Evolutionary conservation across 2,797 vertebrate species (phyloP), one percentile per base, ranked within the genome.

Genomic region (Premnoplex brunnescens): DNA sequence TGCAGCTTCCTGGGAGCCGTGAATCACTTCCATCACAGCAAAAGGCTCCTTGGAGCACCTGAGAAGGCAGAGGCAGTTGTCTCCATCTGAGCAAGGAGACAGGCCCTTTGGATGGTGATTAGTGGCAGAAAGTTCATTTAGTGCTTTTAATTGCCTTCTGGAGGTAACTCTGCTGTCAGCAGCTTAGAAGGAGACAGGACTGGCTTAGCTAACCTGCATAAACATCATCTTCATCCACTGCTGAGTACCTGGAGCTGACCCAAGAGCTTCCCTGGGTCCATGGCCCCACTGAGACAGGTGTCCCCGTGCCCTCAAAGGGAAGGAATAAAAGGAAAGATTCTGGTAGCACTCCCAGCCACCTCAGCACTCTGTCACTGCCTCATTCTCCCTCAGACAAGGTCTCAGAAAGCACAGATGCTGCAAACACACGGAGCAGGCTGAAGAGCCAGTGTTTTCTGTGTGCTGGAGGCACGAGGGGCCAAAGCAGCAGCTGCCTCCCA

Each of bases 121-220:
- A 92, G 83, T 8, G 7, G 34, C 77, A 89, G 55, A 67, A 73
- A 58, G 22, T n/a, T 94, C 43, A 12, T 77, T 87, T 63, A 37
- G 56, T n/a, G 81, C 8, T 54, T 85, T 77, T 83, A 71, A 71
- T 87, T 93, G 55, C 68, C 22, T 88, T 89, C 49, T 89, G 68
- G 48, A 85, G 41, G 52, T 9, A 67, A 21, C 20, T 74, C 19
- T 56, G 6, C 71, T 59, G 36, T 12, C 63, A 76, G 66, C 22
- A 63, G 4, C 67, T 78, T 2, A 14, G 58, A 68, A 72, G 39
- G 51, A 81, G 63, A 52, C 17, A n/a, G 48, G 39, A 3, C 41
- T 44, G 48, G 51, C 64, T 77, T 11, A 14, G 41, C 54, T 43
- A 3, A 82, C 19, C 78, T 60, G 56, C 17, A 54, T 12, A 21